Percentiles rank a stretch among this genome's conserved stretches.
These are phyloP conservation scores for Thymelicus sylvestris DNA, from an alignment of 2,888 invertebrate species.

Conservation along the genomic window DNA sequence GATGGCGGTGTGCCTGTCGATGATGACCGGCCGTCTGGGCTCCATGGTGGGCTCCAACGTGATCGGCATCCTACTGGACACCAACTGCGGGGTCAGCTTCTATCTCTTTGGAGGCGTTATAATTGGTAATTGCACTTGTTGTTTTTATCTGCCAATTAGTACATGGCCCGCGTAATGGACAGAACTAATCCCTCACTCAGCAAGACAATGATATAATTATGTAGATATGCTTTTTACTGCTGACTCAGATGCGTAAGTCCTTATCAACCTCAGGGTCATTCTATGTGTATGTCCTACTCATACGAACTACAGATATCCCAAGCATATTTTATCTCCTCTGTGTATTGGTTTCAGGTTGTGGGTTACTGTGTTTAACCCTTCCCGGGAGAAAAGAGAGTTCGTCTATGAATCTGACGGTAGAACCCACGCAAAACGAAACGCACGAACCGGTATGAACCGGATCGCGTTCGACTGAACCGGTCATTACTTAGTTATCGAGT, in stretches of 20 bases:
- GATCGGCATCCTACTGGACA: constrained; percentile 86
- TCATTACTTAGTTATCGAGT: constrained; percentile 24
- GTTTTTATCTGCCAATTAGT: neutral
- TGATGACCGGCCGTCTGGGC: constrained; percentile 87
- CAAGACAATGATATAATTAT: too few species aligned
- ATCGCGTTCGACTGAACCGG: constrained; percentile 38
- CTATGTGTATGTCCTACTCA: too few species aligned
- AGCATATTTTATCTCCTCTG: too few species aligned
- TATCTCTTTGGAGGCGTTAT: constrained; percentile 85
- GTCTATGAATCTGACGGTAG: constrained; percentile 51
- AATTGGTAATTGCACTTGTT: constrained; percentile 63
- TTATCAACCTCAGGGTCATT: too few species aligned
- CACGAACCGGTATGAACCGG: constrained; percentile 75
- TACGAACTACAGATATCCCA: too few species aligned
- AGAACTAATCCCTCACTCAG: too few species aligned
- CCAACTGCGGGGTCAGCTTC: constrained; percentile 86
- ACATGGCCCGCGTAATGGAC: too few species aligned
- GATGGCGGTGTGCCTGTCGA: constrained; percentile 86
- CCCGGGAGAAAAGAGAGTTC: constrained; percentile 61
- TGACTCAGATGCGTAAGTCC: too few species aligned
- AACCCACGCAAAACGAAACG: constrained; percentile 64
- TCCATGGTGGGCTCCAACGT: constrained; percentile 87
- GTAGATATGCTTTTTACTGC: too few species aligned
- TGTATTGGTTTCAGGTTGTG: constrained; percentile 61
- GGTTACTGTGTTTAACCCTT: constrained; percentile 66